Evolutionary conservation across 2,797 vertebrate genomes (phyloP), one percentile per base, ranked within the genome.

Genomic region (Percopsis omiscomaycus): DNA sequence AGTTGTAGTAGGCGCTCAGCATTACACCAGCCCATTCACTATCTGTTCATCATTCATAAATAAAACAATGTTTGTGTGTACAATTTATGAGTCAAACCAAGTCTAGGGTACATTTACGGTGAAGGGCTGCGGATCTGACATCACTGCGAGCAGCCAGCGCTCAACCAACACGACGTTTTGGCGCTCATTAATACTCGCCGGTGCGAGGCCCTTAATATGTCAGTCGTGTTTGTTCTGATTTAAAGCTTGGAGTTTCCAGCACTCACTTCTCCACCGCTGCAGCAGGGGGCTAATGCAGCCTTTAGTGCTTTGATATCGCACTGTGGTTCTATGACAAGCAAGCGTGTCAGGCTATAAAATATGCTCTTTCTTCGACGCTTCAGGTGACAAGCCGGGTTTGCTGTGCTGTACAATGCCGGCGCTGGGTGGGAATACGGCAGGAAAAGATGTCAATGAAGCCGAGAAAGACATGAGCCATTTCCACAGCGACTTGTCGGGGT

Each of bases 221-320:
- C 77, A 68, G 60, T 56, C 50, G 49, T 59, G 59, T 81, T 74
- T 84, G 64, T 74, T 75, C 67, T 37, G 62, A 78, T 52, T 82
- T 76, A 79, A 80, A 85, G 71, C 69, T 72, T 30, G 57, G 66
- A 64, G 61, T 58, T 29, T 70, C 37, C 29, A 60, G 75, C 66
- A 71, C 72, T 68, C 75, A 78, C 57, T 79, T 80, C 70, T 74
- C 73, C 59, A 64, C 68, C 6, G 61, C 55, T 75, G 63, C 85
- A 76, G 77, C 74, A 56, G 80, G 81, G 81, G 82, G 71, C 80
- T 89, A 82, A 90, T 85, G 79, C 77, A 77, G 69, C 78, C 82
- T 88, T 88, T 70, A 85, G 80, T 75, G 65, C 76, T 82, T 83
- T 81, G 81, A 84, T 82, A 76, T 79, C 84, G 78, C 77, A 72